Conservation (phyloP, 2,888 invertebrate genomes). For the Pachliopta kotzebuea region DNA sequence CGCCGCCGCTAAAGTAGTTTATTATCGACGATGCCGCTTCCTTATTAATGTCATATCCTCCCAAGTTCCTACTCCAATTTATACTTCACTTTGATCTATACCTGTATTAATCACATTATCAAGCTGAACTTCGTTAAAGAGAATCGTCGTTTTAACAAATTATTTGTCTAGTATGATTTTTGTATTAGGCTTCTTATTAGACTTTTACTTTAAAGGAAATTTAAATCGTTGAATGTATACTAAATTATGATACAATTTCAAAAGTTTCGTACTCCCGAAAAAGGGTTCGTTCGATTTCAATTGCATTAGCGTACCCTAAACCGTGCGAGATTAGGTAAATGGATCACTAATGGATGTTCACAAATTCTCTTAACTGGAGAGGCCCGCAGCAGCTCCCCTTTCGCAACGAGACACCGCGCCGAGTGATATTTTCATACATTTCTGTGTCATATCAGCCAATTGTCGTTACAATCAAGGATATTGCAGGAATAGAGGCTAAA, state of each 20-base stretch:
- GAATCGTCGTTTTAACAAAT: too few species aligned
- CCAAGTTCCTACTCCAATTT: slow-evolving; percentile 3
- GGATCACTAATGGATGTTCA: slow-evolving; percentile 51
- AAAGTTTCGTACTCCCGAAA: slow-evolving; percentile 26
- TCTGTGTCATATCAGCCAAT: background rate
- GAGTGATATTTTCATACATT: slow-evolving; percentile 3
- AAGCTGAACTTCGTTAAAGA: background rate
- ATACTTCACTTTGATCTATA: slow-evolving; percentile 1
- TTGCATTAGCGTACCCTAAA: slow-evolving; percentile 46
- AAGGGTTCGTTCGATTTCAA: slow-evolving; percentile 42
- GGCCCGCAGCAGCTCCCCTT: slow-evolving; percentile 29
- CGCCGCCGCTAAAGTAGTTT: slow-evolving; percentile 18
- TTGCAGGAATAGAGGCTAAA: too few species aligned
- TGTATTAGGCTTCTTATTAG: too few species aligned
- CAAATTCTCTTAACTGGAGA: slow-evolving; percentile 44
- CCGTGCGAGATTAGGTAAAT: slow-evolving; percentile 51
- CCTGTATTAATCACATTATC: background rate
- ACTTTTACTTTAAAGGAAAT: slow-evolving; percentile 1
- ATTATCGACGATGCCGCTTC: slow-evolving; percentile 24
- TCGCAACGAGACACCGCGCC: slow-evolving; percentile 2
- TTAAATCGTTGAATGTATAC: slow-evolving; percentile 3
- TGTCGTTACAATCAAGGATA: background rate
- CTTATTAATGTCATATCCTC: slow-evolving; percentile 21
- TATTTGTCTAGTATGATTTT: too few species aligned
- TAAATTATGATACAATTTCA: slow-evolving; percentile 24